phyloP scores from a whole-genome alignment of 2,797 vertebrate genomes.

The Gymnoscopelus microlampas region DNA sequence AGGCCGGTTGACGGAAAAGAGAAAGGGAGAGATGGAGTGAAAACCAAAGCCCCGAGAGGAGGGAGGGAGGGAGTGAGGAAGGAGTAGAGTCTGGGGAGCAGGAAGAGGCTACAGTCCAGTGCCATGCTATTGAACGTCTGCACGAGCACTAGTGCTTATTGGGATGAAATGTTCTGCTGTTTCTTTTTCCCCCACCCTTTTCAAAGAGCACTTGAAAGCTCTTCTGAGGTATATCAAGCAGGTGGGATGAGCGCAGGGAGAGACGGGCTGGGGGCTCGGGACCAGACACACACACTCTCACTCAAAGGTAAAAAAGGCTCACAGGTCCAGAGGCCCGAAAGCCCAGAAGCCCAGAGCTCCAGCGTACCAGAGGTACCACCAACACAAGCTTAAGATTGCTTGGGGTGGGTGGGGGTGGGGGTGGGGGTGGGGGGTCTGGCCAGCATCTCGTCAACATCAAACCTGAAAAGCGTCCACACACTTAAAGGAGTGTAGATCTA shows the following conservation, averaged over 20 bases:
- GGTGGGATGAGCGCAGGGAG: conserved; percentile 79
- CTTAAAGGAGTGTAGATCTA: conserved; percentile 38
- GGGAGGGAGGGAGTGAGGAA: conserved; percentile 75
- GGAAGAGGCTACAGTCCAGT: conserved; percentile 58
- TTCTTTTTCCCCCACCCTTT: conserved; percentile 66
- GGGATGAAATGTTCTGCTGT: conserved; percentile 57
- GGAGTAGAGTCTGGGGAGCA: conserved; percentile 66
- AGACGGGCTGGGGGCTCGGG: conserved; percentile 34
- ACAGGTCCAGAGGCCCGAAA: conserved; percentile 66
- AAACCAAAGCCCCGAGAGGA: conserved; percentile 75
- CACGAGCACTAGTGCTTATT: conserved; percentile 85
- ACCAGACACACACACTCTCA: too few relatives aligned
- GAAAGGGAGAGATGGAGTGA: conserved; percentile 69
- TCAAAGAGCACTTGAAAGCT: conserved; percentile 93
- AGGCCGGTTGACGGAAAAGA: conserved; percentile 60
- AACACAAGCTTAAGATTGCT: conserved; percentile 41
- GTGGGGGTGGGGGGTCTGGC: conserved; percentile 35
- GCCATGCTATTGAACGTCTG: conserved; percentile 81
- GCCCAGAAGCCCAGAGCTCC: conserved; percentile 76
- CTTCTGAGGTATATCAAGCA: conserved; percentile 85
- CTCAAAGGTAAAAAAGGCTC: conserved; percentile 19
- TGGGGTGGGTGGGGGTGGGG: background rate
- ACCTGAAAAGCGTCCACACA: conserved; percentile 57
- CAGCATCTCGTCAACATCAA: conserved; percentile 58
- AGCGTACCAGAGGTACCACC: conserved; percentile 5